phyloP scores from a whole-genome alignment of 2,113 vertebrate species.

The Psammodynastes pulverulentus region DNA sequence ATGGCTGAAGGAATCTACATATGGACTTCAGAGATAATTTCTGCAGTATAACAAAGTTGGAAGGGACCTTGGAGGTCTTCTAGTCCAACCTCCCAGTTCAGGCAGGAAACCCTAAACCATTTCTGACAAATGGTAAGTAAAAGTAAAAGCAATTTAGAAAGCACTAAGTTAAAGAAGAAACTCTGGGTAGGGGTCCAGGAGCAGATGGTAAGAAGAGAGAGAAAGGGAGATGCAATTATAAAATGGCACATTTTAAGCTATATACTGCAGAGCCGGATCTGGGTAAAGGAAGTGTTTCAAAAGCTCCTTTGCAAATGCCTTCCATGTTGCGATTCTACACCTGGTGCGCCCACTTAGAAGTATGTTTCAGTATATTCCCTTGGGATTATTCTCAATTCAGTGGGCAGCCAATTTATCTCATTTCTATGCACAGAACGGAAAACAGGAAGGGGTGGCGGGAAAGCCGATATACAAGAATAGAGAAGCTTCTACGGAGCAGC shows the following conservation, averaged over 20 bases:
- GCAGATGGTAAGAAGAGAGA: not conserved
- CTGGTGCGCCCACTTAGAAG: not conserved
- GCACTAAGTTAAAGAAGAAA: not conserved
- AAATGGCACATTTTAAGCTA: not conserved
- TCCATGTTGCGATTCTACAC: not conserved
- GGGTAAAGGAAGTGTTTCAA: not conserved
- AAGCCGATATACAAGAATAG: not conserved
- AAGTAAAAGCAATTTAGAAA: slow-evolving; percentile 9
- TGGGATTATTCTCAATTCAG: not conserved
- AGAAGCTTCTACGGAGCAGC: not conserved
- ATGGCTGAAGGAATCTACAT: not conserved
- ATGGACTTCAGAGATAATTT: not conserved
- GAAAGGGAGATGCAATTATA: slow-evolving; percentile 8
- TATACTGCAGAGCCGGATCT: not conserved
- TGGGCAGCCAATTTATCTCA: not conserved
- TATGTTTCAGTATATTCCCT: not conserved
- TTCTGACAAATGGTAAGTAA: not conserved
- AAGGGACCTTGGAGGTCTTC: too few relatives aligned
- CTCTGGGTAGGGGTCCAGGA: slow-evolving; percentile 26
- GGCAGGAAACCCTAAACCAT: too few relatives aligned
- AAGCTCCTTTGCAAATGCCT: not conserved
- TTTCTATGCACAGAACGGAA: not conserved
- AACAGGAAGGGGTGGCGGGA: not conserved
- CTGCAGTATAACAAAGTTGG: too few relatives aligned
- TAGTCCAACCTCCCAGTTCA: too few relatives aligned